Conservation (phyloP, 2,888 invertebrate species). For the Xanthorhoe designata region DNA sequence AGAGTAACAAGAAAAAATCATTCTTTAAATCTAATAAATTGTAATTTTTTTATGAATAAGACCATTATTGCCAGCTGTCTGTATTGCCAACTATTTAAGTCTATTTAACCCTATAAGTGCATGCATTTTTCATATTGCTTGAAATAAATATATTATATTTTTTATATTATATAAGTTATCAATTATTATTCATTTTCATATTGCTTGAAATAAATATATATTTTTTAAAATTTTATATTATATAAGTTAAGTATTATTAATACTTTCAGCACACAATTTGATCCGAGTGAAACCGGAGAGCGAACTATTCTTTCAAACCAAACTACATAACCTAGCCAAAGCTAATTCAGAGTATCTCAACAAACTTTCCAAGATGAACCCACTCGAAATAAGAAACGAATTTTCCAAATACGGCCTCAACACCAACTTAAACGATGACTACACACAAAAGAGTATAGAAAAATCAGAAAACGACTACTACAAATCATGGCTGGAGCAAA, state of each 20-base stretch:
- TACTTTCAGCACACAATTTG: conserved; percentile 64
- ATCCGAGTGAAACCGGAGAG: conserved; percentile 78
- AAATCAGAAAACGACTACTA: conserved; percentile 78
- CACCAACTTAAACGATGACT: conserved; percentile 61
- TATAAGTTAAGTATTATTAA: too few relatives aligned
- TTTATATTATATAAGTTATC: neutral
- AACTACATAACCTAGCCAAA: conserved; percentile 71
- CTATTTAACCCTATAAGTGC: conserved; percentile 10
- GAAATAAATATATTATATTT: too few relatives aligned
- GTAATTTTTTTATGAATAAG: too few relatives aligned
- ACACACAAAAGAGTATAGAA: conserved; percentile 57
- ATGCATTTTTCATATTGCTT: neutral
- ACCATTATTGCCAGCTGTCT: neutral
- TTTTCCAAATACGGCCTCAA: conserved; percentile 77
- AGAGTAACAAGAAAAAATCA: too few relatives aligned
- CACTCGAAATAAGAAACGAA: conserved; percentile 71
- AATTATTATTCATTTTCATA: neutral
- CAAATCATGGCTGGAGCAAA: conserved; percentile 80
- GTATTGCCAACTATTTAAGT: neutral
- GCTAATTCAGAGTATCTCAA: conserved; percentile 71
- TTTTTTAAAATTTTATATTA: too few relatives aligned
- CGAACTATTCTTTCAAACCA: conserved; percentile 75
- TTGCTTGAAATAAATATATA: neutral
- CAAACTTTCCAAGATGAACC: conserved; percentile 74
- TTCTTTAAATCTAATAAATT: too few relatives aligned